Conservation (phyloP, 2,113 vertebrate species). For the Diphyllodes magnificus region DNA sequence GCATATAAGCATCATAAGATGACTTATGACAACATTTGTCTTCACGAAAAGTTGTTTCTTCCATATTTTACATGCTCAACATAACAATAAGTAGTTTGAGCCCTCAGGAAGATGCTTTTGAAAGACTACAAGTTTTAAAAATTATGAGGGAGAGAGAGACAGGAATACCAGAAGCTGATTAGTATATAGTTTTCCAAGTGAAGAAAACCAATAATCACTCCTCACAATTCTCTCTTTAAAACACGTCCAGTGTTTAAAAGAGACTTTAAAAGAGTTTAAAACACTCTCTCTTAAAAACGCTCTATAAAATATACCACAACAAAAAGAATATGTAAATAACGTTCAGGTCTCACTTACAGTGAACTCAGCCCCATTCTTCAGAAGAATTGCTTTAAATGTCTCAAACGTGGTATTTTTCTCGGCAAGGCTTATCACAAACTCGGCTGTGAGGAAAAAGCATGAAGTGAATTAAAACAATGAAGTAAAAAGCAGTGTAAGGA, state of each 20-base stretch:
- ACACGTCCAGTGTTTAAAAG: too few relatives aligned
- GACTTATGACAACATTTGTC: rapidly evolving
- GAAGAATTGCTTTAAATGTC: constrained; percentile 81
- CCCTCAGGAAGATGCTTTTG: neutral
- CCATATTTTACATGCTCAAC: rapidly evolving
- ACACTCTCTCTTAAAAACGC: too few relatives aligned
- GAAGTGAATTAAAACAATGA: neutral
- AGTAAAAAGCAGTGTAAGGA: rapidly evolving
- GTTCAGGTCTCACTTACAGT: constrained; percentile 74
- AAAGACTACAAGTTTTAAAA: neutral
- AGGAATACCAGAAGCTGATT: neutral
- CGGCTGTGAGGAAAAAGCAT: constrained; percentile 69
- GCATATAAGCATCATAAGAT: neutral
- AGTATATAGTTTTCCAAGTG: rapidly evolving
- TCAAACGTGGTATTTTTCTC: constrained; percentile 89
- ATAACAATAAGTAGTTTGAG: neutral
- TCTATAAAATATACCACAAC: rapidly evolving
- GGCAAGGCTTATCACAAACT: constrained; percentile 92
- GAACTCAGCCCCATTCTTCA: constrained; percentile 94
- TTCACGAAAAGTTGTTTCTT: neutral
- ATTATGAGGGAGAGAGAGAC: rapidly evolving
- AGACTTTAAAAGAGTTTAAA: too few relatives aligned
- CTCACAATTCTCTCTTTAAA: neutral
- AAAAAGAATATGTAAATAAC: rapidly evolving
- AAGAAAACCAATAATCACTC: neutral